Evolutionary conservation across 2,888 invertebrate species (phyloP), one percentile per base, ranked within the genome.

Genomic region (Polydrusus pterygomalis): DNA sequence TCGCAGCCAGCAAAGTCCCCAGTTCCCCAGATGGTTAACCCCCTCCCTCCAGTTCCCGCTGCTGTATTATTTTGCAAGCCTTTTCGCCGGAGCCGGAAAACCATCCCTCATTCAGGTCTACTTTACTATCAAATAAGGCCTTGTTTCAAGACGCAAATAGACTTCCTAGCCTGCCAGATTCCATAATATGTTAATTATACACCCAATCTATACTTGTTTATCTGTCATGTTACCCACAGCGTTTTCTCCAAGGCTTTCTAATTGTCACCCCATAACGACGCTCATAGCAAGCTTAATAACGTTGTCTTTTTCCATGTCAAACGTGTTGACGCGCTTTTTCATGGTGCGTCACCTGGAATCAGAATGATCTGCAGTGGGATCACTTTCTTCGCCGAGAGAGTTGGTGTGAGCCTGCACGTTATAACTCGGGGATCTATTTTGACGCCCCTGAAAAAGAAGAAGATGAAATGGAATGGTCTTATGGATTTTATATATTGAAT

Each of bases 311-410:
- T 86, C 85, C 79, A 84, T 80, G 81, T 84, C 84, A 69, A 84
- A 79, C 34, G 80, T 72, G 45, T 64, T 75, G 70, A 74, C 73
- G 63, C 75, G 70, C 65, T 63, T 79, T 75, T 77, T 80, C 63
- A 74, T 72, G 78, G 70, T 80, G 58, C 75, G 90, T 91, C 91
- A 91, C 89, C 91, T 91, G 79, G 89, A 88, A 77, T 90, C 90
- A 34, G 88, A 88, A 7, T 87, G 86, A 60, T 89, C 89, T 10
- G 86, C 89, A 17, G 88, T 88, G 9, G 89, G 87, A 81, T 91
- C 91, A 80, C 90, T 90, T 72, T 91, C 91, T 51, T 90, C 91
- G 9, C 90, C 90, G 70, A 90, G 83, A 5, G 90, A 91, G 80
- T 90, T 89, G 0, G 88, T 89, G 2, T 88, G 89, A 78, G 89